Percentiles rank a stretch among this genome's conserved stretches.
phyloP scores from a whole-genome alignment of 2,888 invertebrate genomes.

The Ennomos erosarius region DNA sequence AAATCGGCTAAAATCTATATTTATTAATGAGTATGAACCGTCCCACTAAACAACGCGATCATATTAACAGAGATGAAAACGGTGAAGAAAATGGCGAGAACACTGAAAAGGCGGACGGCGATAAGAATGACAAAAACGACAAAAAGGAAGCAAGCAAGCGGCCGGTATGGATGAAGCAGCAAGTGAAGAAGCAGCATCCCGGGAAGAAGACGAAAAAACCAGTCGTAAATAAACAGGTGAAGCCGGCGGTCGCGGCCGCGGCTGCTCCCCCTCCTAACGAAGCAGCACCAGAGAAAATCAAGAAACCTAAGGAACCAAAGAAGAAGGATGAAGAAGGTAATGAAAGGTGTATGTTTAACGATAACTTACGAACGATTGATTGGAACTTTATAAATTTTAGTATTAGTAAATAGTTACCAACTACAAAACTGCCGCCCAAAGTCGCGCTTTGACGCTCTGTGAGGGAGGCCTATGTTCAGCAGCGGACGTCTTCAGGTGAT shows the following conservation, averaged over 20 bases:
- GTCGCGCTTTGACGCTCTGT: too few relatives aligned
- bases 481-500: too few relatives aligned
- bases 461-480: too few relatives aligned
- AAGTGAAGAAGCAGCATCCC: slow-evolving; percentile 63
- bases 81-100: slow-evolving; percentile 82
- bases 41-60: too few relatives aligned
- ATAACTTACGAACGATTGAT: too few relatives aligned
- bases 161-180: slow-evolving; percentile 76
- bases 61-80: slow-evolving; percentile 79
- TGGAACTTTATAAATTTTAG: too few relatives aligned
- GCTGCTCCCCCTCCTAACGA: slow-evolving; percentile 54
- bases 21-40: too few relatives aligned
- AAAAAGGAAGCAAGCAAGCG: slow-evolving; percentile 86
- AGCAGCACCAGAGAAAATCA: slow-evolving; percentile 59
- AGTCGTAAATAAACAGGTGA: slow-evolving; percentile 55
- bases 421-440: too few relatives aligned
- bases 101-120: slow-evolving; percentile 70
- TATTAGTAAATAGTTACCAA: too few relatives aligned
- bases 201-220: slow-evolving; percentile 60
- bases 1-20: too few relatives aligned
- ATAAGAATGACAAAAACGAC: slow-evolving; percentile 79
- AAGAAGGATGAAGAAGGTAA: slow-evolving; percentile 65
- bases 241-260: slow-evolving; percentile 50
- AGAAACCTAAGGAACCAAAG: slow-evolving; percentile 74
- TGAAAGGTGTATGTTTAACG: too few relatives aligned